These are phyloP conservation scores for Oreochromis mossambicus DNA, from an alignment of 2,797 vertebrate genomes.

Conservation along the genomic window DNA sequence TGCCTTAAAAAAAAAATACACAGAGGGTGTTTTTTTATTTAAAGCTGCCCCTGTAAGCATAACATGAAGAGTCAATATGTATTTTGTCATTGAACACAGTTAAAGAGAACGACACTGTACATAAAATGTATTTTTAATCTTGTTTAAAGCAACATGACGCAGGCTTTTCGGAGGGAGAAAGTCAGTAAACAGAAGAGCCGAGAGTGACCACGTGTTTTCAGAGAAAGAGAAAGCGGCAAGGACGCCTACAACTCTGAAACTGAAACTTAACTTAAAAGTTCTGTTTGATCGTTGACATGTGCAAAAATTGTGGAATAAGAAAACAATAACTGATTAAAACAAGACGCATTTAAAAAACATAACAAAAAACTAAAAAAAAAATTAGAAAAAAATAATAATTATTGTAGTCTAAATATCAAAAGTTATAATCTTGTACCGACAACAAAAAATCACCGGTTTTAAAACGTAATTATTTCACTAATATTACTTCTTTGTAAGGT, in stretches of 20 bases:
- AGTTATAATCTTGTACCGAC: background rate
- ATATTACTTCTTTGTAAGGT: background rate
- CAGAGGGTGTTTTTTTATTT: accelerated
- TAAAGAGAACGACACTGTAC: accelerated
- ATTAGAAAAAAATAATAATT: background rate
- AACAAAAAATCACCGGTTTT: background rate
- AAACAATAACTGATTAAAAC: background rate
- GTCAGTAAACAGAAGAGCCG: background rate
- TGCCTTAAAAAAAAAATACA: background rate
- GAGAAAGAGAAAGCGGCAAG: constrained; percentile 64
- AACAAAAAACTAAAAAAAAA: background rate
- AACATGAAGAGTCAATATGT: accelerated
- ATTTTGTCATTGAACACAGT: accelerated
- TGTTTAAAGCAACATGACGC: background rate
- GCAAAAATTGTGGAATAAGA: background rate
- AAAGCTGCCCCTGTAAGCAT: accelerated
- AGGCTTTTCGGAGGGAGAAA: background rate
- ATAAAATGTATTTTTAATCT: accelerated
- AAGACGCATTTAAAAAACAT: background rate
- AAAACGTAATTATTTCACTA: background rate
- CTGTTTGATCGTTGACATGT: background rate
- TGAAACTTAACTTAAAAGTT: constrained; percentile 2
- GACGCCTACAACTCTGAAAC: background rate
- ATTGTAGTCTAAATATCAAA: background rate
- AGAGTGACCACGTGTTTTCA: constrained; percentile 72